Evolutionary conservation across 2,797 vertebrate genomes (phyloP).

Genomic region (Phylloscopus collybita): DNA sequence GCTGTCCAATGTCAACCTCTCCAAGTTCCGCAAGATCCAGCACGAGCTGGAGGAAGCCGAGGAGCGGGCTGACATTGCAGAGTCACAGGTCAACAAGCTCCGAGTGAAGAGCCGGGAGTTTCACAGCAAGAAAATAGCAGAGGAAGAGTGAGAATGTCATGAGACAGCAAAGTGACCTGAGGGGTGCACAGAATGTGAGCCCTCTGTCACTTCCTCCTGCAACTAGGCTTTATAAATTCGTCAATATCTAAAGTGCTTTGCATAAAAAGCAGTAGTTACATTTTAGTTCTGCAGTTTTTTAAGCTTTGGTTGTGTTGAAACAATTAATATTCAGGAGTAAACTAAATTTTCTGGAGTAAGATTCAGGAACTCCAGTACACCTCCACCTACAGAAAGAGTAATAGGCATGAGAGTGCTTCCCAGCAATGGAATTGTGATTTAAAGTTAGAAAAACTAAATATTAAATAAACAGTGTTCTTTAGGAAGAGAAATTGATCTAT

Average conservation of each 20-base stretch:
- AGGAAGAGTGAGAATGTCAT: constrained; percentile 66
- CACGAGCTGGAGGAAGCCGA: constrained; percentile 91
- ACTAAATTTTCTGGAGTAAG: neutral
- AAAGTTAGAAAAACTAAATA: neutral
- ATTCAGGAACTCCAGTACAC: neutral
- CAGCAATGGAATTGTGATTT: neutral
- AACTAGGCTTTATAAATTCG: neutral
- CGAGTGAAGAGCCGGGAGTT: constrained; percentile 88
- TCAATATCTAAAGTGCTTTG: constrained; percentile 22
- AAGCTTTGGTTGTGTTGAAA: neutral
- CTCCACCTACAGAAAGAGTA: neutral
- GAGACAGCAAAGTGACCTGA: constrained; percentile 18
- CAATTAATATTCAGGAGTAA: neutral
- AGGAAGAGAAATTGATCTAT: neutral
- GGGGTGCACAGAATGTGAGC: constrained; percentile 55
- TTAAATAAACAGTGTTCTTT: neutral
- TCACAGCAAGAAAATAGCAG: constrained; percentile 77
- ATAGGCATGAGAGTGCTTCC: neutral
- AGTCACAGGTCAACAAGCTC: constrained; percentile 92
- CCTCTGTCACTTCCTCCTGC: constrained; percentile 36
- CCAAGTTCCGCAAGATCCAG: constrained; percentile 84
- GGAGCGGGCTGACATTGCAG: constrained; percentile 90
- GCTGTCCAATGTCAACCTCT: constrained; percentile 76
- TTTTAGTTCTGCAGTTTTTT: neutral
- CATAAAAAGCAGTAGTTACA: neutral